Percentiles rank a stretch among this genome's conserved stretches.
Conservation (phyloP, 2,797 vertebrate genomes). For the Galago senegalensis region DNA sequence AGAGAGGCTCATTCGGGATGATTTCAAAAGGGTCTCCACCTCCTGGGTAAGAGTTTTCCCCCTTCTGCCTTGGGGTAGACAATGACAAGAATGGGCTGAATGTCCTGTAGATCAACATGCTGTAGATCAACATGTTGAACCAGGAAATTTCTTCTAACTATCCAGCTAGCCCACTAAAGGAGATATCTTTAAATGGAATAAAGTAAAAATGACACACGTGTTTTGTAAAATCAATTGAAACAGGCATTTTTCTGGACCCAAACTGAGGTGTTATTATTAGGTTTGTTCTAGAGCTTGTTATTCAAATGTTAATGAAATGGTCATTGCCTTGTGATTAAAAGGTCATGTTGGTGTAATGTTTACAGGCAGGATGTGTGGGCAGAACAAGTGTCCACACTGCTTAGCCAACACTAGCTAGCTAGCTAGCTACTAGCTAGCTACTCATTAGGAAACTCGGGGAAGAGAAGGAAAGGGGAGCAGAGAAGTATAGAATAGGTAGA, state of each 20-base stretch:
- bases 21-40: background rate
- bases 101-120: background rate
- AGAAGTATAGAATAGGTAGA: background rate
- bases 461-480: background rate
- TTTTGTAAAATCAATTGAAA: conserved; percentile 36
- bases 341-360: background rate
- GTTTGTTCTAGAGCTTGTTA: conserved; percentile 12
- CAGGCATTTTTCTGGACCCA: background rate
- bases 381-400: background rate
- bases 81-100: background rate
- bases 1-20: background rate
- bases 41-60: background rate
- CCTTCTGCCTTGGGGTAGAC: background rate
- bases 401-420: background rate
- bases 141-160: background rate
- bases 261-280: background rate
- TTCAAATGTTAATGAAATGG: conserved; percentile 29
- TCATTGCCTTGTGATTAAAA: conserved; percentile 14
- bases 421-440: background rate
- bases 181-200: background rate
- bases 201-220: background rate
- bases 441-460: background rate
- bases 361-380: background rate
- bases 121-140: background rate
- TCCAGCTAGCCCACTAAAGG: background rate